phyloP scores from a whole-genome alignment of 1,140 invertebrate genomes.

The Lamellibrachia luymesi region DNA sequence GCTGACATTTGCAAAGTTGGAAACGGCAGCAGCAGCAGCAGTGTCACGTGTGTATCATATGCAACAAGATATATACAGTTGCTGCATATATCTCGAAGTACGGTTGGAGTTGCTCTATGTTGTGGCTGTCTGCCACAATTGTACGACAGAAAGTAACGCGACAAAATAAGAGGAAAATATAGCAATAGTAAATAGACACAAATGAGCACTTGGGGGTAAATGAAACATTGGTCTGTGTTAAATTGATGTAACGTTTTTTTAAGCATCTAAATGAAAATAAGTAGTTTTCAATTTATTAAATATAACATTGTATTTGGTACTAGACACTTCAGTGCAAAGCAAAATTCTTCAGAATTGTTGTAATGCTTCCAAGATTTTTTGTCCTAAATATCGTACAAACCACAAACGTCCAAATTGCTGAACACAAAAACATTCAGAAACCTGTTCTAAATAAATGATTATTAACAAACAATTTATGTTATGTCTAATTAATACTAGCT shows the following conservation, averaged over 20 bases:
- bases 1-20: not conserved
- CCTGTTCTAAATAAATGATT: no score
- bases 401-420: no score
- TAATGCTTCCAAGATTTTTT: no score
- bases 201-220: not conserved
- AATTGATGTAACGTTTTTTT: not conserved
- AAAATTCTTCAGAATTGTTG: no score
- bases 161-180: not conserved
- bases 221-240: not conserved
- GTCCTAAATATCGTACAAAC: no score
- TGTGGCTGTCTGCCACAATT: not conserved
- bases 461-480: no score
- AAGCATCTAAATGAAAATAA: no score
- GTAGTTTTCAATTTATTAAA: no score
- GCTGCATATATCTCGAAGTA: not conserved
- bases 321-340: no score
- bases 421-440: no score
- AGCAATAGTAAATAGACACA: not conserved
- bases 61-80: not conserved
- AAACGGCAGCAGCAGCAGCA: not conserved
- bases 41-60: not conserved
- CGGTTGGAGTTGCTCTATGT: not conserved
- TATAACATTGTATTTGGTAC: no score
- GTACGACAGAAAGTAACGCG: not conserved
- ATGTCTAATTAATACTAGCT: no score